A percentile compares a stretch with the other conserved stretches of the same genome.
Conservation (phyloP, 2,888 invertebrate species). For the Ectemnius cavifrons region DNA sequence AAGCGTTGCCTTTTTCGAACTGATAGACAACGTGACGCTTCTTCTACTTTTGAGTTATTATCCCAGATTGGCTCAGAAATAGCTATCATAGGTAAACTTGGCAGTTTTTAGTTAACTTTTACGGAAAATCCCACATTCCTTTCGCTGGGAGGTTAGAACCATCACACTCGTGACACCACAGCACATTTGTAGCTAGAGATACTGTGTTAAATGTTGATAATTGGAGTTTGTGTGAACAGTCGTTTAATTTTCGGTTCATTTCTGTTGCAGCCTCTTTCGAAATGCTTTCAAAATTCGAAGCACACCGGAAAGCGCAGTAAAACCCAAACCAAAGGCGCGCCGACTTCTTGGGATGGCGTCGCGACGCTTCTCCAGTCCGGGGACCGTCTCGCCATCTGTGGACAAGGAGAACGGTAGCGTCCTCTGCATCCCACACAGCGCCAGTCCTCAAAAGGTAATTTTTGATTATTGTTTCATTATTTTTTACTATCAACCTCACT, state of each 20-base stretch:
- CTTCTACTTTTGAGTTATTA: no score
- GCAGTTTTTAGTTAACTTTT: no score
- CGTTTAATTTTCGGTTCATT: neutral
- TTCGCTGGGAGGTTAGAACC: no score
- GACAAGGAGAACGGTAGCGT: constrained; percentile 70
- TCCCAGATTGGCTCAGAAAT: no score
- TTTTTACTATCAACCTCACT: neutral
- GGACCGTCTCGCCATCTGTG: constrained; percentile 57
- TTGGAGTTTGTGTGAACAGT: no score
- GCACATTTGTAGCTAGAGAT: no score
- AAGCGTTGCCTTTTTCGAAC: neutral
- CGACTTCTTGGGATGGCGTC: constrained; percentile 68
- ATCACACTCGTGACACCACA: no score
- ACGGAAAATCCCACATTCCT: no score
- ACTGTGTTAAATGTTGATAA: no score
- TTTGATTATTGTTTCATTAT: neutral
- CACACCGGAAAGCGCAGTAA: constrained; percentile 69
- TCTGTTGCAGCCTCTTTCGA: constrained; percentile 70
- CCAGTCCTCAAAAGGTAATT: constrained; percentile 71
- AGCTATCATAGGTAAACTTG: no score
- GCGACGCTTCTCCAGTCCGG: constrained; percentile 64
- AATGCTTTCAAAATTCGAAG: constrained; percentile 72
- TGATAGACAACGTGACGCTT: neutral
- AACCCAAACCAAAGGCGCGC: constrained; percentile 57
- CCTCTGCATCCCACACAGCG: constrained; percentile 57